Conservation (phyloP, 2,113 vertebrate species). For the Conger conger region DNA sequence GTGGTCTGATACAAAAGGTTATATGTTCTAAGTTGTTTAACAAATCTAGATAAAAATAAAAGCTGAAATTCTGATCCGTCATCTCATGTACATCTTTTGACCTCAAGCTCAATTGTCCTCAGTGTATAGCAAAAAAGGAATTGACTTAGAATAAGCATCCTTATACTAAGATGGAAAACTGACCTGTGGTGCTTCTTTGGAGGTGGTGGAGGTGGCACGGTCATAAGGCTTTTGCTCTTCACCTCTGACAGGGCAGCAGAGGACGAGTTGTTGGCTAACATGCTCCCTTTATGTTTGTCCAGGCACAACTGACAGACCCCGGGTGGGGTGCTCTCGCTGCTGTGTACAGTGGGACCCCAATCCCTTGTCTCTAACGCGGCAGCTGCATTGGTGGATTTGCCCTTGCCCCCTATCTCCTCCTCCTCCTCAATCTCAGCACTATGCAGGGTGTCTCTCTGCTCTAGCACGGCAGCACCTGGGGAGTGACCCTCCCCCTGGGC, state of each 20-base stretch:
- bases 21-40: no score
- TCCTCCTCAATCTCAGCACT: constrained; percentile 71
- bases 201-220: constrained; percentile 61
- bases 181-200: constrained; percentile 76
- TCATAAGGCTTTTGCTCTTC: constrained; percentile 45
- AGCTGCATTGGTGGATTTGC: constrained; percentile 16
- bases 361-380: background rate
- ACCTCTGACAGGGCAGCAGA: constrained; percentile 73
- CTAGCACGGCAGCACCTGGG: constrained; percentile 17
- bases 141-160: no score
- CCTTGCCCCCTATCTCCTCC: constrained; percentile 61
- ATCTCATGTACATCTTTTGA: no score
- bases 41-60: no score
- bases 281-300: constrained; percentile 37
- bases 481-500: background rate
- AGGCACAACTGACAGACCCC: constrained; percentile 21
- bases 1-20: no score
- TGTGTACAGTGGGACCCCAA: constrained; percentile 35
- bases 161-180: no score
- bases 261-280: constrained; percentile 69
- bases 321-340: background rate
- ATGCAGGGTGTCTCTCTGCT: constrained; percentile 46
- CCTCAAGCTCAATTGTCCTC: no score
- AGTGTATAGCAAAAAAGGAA: no score
- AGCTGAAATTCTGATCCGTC: no score